phyloP scores from a whole-genome alignment of 2,888 invertebrate genomes.

The Aphrophora alni region DNA sequence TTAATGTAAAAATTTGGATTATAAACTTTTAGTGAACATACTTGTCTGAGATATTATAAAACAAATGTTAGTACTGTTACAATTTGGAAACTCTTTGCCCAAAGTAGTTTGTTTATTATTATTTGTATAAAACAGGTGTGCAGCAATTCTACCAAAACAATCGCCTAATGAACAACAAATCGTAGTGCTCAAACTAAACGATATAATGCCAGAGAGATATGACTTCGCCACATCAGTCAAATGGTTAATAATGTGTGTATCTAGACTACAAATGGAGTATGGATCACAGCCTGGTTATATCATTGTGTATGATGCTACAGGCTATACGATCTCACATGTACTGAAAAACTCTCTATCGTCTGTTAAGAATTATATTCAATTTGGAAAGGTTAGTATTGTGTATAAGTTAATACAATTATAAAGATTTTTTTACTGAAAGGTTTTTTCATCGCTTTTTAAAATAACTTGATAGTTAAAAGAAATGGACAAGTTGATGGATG shows the following conservation, averaged over 20 bases:
- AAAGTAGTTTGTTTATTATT: background rate
- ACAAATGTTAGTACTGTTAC: too few species aligned
- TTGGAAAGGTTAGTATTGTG: conserved; percentile 44
- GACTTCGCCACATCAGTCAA: conserved; percentile 47
- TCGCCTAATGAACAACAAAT: conserved; percentile 41
- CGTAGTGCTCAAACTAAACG: conserved; percentile 46
- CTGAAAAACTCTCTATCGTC: conserved; percentile 45
- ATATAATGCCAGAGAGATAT: conserved; percentile 44
- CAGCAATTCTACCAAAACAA: conserved; percentile 44
- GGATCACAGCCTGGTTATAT: conserved; percentile 49
- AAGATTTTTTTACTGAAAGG: too few species aligned
- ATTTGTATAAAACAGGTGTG: conserved; percentile 41
- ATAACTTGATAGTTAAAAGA: too few species aligned
- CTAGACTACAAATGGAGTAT: conserved; percentile 44
- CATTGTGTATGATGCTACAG: conserved; percentile 49
- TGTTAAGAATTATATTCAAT: conserved; percentile 47
- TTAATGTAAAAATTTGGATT: too few species aligned
- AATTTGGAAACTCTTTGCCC: too few species aligned
- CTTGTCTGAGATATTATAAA: too few species aligned
- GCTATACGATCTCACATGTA: conserved; percentile 46
- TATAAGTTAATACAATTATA: background rate
- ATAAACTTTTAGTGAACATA: too few species aligned
- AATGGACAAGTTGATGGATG: too few species aligned
- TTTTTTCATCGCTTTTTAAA: too few species aligned
- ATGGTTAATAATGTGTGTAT: conserved; percentile 49